Percentiles rank a stretch among this genome's conserved stretches.
These are phyloP conservation scores for Neodiprion virginianus DNA, from an alignment of 1,140 invertebrate genomes.

Conservation along the genomic window DNA sequence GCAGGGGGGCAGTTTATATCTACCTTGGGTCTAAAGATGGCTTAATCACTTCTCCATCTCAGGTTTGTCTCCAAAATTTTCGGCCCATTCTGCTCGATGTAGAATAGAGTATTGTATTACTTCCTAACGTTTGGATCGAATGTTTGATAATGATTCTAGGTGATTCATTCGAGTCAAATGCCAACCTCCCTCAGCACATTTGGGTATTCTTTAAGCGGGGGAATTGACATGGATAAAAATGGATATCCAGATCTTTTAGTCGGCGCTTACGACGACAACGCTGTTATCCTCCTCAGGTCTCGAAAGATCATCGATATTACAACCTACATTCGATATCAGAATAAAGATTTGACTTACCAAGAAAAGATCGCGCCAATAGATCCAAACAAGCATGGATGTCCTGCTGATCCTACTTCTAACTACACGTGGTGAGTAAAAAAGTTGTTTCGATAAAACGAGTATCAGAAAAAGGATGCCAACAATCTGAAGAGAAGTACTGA, in stretches of 20 bases:
- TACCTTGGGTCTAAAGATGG: conserved; percentile 82
- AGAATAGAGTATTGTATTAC: neutral
- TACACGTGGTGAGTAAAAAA: conserved; percentile 72
- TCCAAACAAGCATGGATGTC: conserved; percentile 77
- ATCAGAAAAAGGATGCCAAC: neutral
- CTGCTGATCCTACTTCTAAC: conserved; percentile 68
- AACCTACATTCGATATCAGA: conserved; percentile 60
- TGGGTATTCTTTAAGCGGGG: conserved; percentile 89
- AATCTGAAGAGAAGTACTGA: conserved; percentile 16
- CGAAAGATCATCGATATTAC: conserved; percentile 86
- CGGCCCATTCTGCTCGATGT: neutral
- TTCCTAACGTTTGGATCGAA: conserved; percentile 29
- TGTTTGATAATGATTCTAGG: conserved; percentile 46
- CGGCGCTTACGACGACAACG: conserved; percentile 85
- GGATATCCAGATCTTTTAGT: conserved; percentile 91
- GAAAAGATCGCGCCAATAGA: conserved; percentile 80
- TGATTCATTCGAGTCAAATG: conserved; percentile 64
- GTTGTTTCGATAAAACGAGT: conserved; percentile 21
- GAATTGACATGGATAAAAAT: conserved; percentile 89
- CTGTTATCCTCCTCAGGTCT: conserved; percentile 75
- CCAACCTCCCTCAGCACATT: conserved; percentile 73
- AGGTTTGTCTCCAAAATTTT: conserved; percentile 59
- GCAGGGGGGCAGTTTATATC: conserved; percentile 83
- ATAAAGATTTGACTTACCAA: conserved; percentile 44
- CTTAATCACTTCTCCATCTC: conserved; percentile 76